Evolutionary conservation across 1,140 invertebrate species (phyloP).

Genomic region (Nomia melanderi): DNA sequence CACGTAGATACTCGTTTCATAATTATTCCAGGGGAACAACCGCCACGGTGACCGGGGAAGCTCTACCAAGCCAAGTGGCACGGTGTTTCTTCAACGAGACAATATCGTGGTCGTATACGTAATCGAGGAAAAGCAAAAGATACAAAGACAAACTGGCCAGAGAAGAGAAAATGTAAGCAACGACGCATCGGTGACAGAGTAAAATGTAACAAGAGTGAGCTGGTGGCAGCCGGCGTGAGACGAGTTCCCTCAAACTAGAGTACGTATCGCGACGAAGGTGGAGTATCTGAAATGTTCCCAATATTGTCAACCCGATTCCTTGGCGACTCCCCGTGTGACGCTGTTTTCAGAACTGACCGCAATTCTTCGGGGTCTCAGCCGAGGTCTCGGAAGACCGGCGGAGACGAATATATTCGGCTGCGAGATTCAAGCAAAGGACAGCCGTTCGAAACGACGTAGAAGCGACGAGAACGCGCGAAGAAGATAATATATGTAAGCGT

Average conservation of each 20-base stretch:
- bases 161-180: constrained; percentile 55
- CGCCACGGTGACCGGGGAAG: too few relatives aligned
- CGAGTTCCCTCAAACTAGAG: constrained; percentile 9
- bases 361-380: too few relatives aligned
- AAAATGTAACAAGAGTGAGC: constrained; percentile 27
- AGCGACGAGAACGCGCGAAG: constrained; percentile 31
- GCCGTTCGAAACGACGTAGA: constrained; percentile 7
- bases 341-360: too few relatives aligned
- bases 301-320: too few relatives aligned
- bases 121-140: constrained; percentile 42
- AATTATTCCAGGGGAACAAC: too few relatives aligned
- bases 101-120: constrained; percentile 20
- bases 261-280: too few relatives aligned
- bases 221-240: constrained; percentile 47
- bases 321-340: too few relatives aligned
- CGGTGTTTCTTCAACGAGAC: too few relatives aligned
- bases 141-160: constrained; percentile 35
- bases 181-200: constrained; percentile 10
- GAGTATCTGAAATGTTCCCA: too few relatives aligned
- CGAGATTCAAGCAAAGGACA: constrained; percentile 3
- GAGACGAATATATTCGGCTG: background rate
- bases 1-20: too few relatives aligned
- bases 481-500: constrained; percentile 11
- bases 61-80: too few relatives aligned
- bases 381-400: background rate